Evolutionary conservation across 2,888 invertebrate species (phyloP).

Genomic region (Perizoma flavofasciatum): DNA sequence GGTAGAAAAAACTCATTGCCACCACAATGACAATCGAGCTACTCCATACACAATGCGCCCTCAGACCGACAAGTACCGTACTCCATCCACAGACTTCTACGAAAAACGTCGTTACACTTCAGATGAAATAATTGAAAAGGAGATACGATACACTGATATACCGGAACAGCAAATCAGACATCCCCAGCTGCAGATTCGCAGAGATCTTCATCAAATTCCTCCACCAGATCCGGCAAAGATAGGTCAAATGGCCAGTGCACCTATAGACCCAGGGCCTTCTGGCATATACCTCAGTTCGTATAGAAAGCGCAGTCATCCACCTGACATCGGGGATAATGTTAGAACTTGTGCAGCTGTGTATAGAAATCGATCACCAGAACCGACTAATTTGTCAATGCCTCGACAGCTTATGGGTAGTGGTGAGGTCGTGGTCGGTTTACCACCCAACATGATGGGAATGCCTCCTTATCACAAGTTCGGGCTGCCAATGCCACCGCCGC

Average conservation of each 20-base stretch:
- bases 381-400: slow-evolving; percentile 78
- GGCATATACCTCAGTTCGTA: slow-evolving; percentile 79
- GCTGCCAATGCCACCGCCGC: slow-evolving; percentile 75
- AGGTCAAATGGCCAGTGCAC: slow-evolving; percentile 68
- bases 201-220: slow-evolving; percentile 87
- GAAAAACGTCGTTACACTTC: slow-evolving; percentile 76
- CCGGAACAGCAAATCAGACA: slow-evolving; percentile 75
- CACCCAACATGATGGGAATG: slow-evolving; percentile 73
- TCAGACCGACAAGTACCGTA: slow-evolving; percentile 78
- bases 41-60: slow-evolving; percentile 91
- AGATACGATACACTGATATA: slow-evolving; percentile 76
- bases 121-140: slow-evolving; percentile 76
- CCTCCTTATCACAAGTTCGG: slow-evolving; percentile 79
- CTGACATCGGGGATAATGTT: slow-evolving; percentile 74
- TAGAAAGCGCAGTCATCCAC: slow-evolving; percentile 83
- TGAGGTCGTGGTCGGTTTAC: slow-evolving; percentile 69
- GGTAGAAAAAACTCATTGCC: slow-evolving; percentile 87
- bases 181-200: slow-evolving; percentile 89
- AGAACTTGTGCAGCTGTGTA: slow-evolving; percentile 71
- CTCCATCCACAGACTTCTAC: slow-evolving; percentile 63
- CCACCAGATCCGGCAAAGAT: slow-evolving; percentile 70
- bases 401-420: slow-evolving; percentile 60
- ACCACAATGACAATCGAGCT: slow-evolving; percentile 83
- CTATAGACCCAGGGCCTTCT: slow-evolving; percentile 75
- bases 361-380: slow-evolving; percentile 76